phyloP scores from a whole-genome alignment of 2,113 vertebrate genomes.

The Cinclus mexicanus region DNA sequence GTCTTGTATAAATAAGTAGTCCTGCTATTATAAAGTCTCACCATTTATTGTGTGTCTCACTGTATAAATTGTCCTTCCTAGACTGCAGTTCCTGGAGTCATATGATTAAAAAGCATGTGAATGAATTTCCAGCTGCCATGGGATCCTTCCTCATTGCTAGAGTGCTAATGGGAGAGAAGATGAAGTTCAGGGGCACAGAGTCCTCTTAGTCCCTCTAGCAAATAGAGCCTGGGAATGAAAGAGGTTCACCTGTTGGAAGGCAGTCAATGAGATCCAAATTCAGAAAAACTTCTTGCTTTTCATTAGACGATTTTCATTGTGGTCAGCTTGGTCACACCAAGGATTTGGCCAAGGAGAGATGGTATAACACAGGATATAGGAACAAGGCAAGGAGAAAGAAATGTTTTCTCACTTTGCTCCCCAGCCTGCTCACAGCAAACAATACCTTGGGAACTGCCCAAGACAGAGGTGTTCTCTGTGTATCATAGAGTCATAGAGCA shows the following conservation, averaged over 20 bases:
- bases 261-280: not conserved
- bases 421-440: not conserved
- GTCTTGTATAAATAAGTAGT: not conserved
- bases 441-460: accelerated
- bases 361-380: not conserved
- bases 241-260: not conserved
- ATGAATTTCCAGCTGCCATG: constrained; percentile 12
- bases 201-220: not conserved
- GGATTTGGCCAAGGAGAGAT: not conserved
- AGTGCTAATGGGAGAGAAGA: not conserved
- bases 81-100: not conserved
- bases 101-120: constrained; percentile 18
- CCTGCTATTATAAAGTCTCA: not conserved
- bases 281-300: not conserved
- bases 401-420: not conserved
- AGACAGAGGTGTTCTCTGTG: not conserved
- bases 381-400: not conserved
- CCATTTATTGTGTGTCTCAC: not conserved
- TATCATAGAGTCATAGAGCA: not conserved
- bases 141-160: not conserved
- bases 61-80: constrained; percentile 31
- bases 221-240: not conserved
- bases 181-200: not conserved
- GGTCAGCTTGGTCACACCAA: not conserved
- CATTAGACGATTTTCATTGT: not conserved